Percentiles rank a stretch among this genome's conserved stretches.
Conservation (phyloP, 2,888 invertebrate species). For the Harpalus rufipes region DNA sequence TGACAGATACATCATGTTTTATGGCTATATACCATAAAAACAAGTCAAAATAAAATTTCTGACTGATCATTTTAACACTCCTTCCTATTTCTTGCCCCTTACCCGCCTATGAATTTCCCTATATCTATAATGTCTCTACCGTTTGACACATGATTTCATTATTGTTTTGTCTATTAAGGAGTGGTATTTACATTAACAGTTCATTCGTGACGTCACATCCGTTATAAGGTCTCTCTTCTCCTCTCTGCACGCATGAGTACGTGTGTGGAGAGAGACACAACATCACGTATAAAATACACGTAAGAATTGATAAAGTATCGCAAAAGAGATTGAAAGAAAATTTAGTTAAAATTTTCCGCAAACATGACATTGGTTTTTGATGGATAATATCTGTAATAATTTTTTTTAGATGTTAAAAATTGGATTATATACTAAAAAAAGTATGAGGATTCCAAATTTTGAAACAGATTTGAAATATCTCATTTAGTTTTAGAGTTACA, state of each 20-base stretch:
- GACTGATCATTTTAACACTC: not conserved
- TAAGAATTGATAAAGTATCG: conserved; percentile 1
- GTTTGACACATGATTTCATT: conserved; percentile 53
- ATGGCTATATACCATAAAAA: not conserved
- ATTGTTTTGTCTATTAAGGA: conserved; percentile 68
- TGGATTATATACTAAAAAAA: not conserved
- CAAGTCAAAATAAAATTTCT: not conserved
- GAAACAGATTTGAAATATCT: not conserved
- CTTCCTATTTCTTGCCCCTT: not conserved
- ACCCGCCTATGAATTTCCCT: not conserved
- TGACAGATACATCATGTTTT: too few relatives aligned
- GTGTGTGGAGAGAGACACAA: conserved; percentile 14
- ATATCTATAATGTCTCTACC: conserved; percentile 42
- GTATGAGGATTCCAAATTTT: not conserved
- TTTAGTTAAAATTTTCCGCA: not conserved
- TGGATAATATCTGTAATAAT: not conserved
- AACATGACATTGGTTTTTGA: not conserved
- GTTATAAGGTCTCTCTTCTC: conserved; percentile 40
- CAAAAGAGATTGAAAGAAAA: not conserved
- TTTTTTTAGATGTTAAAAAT: not conserved
- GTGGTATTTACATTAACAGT: conserved; percentile 68
- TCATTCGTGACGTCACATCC: conserved; percentile 68
- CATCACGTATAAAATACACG: not conserved
- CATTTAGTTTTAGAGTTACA: not conserved
- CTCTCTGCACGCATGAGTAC: conserved; percentile 37